Base-by-base conservation (phyloP, 2,113 vertebrate species). In the Anas platyrhynchos region DNA sequence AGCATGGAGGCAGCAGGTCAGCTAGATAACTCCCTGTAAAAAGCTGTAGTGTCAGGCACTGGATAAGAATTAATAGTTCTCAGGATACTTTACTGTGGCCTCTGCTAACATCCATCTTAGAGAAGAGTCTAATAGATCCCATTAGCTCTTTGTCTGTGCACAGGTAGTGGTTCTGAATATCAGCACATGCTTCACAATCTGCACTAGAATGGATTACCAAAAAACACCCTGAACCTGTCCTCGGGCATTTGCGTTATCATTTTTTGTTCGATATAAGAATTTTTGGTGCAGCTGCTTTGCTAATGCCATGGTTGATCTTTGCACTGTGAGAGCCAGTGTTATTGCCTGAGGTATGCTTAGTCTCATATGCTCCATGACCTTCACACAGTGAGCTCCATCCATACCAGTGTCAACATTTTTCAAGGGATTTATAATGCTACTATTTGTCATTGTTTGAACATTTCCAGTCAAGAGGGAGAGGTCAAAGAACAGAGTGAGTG, bases 391-490 rank as follows among this genome's bases (percentile, higher is more conserved):
- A 91, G 38, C 48, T 86, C 41, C 71, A 56, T 81, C 34, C 56
- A 32, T 23, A 3, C 32, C 14, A 16, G 26, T 48, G 86, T 38
- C 66, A 82, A 6, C 23, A 25, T 79, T 85, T 83, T 92, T 58
- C 74, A 85, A 54, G 16, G 54, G 31, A 75, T 82, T 92, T 89
- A 32, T 67, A 44, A 15, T 61, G 62, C 52, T 82, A 58, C 36
- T 61, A 56, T 86, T 75, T 81, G 46, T 89, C 91, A 80, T n/a
- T 66, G 27, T 78, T 91, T 84, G 74, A 78, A 87, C 58, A 75
- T 87, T 91, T 83, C 54, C 71, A 85, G 74, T 75, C 48, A 79
- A 84, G 46, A 89, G 34, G 58, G 71, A 86, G 73, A 87, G 74
- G 89, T 71, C 74, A 87, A 76, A 89, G 62, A 89, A 69, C 58